These are phyloP conservation scores for Aelia acuminata DNA, from an alignment of 2,888 invertebrate species.

Conservation along the genomic window DNA sequence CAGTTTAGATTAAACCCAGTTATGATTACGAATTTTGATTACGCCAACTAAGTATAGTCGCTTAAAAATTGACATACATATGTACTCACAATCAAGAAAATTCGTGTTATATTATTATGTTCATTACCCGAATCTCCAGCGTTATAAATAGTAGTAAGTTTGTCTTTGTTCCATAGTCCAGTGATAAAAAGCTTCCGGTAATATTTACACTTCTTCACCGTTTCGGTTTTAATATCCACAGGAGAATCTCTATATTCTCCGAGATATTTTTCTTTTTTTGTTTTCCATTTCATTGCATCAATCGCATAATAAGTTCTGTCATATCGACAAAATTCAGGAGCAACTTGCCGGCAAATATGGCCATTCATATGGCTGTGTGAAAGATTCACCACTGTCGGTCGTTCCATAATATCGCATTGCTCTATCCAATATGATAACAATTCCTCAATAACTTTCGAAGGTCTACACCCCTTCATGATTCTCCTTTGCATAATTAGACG, in stretches of 20 bases:
- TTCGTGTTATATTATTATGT: background rate
- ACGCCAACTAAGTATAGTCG: background rate
- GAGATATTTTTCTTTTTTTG: background rate
- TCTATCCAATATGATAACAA: background rate
- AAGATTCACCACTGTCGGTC: background rate
- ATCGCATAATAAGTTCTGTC: background rate
- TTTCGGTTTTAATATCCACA: background rate
- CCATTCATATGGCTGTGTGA: background rate
- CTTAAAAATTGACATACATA: background rate
- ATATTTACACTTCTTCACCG: slow-evolving; percentile 22
- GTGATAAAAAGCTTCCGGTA: slow-evolving; percentile 4
- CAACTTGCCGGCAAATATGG: background rate
- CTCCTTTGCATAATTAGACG: background rate
- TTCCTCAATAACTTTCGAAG: background rate
- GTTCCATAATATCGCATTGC: background rate
- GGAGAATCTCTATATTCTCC: background rate
- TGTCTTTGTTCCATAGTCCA: background rate
- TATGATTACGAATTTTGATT: no score
- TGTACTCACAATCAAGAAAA: background rate
- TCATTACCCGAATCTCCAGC: background rate
- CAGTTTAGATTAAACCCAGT: no score
- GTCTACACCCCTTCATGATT: background rate
- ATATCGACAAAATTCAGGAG: background rate
- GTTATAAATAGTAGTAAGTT: background rate
- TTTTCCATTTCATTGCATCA: slow-evolving; percentile 12